Evolutionary conservation across 2,113 vertebrate genomes (phyloP).

Genomic region (Capreolus pygargus): DNA sequence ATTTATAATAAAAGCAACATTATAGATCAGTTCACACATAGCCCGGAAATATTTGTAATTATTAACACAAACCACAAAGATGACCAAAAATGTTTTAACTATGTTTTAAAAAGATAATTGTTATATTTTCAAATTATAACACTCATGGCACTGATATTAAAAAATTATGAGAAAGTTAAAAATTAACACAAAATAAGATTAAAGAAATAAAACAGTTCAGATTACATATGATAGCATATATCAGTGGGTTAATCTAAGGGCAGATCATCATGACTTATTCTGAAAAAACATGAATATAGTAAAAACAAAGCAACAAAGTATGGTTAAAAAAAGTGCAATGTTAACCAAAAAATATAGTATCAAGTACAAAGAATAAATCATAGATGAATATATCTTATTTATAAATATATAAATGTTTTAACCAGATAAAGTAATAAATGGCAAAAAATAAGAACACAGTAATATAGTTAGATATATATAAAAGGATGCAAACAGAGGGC

Average conservation of each 20-base stretch:
- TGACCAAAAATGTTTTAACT: background rate
- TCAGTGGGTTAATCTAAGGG: background rate
- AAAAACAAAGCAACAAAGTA: background rate
- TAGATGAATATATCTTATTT: background rate
- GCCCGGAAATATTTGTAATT: background rate
- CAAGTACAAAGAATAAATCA: background rate
- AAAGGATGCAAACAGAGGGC: background rate
- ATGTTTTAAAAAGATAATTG: background rate
- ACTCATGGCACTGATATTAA: background rate
- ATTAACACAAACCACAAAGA: background rate
- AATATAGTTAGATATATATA: background rate
- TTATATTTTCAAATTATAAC: background rate
- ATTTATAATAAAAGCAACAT: background rate
- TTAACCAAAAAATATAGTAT: accelerated
- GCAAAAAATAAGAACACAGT: background rate
- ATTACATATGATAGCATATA: background rate
- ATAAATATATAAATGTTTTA: background rate
- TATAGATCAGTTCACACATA: background rate
- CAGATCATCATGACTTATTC: background rate
- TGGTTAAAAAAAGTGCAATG: background rate
- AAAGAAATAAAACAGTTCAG: background rate
- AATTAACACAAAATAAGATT: background rate
- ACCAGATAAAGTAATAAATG: background rate
- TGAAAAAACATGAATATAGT: background rate
- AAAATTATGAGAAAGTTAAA: background rate